Evolutionary conservation across 2,888 invertebrate genomes (phyloP).

Genomic region (Cyclophora albipunctata): DNA sequence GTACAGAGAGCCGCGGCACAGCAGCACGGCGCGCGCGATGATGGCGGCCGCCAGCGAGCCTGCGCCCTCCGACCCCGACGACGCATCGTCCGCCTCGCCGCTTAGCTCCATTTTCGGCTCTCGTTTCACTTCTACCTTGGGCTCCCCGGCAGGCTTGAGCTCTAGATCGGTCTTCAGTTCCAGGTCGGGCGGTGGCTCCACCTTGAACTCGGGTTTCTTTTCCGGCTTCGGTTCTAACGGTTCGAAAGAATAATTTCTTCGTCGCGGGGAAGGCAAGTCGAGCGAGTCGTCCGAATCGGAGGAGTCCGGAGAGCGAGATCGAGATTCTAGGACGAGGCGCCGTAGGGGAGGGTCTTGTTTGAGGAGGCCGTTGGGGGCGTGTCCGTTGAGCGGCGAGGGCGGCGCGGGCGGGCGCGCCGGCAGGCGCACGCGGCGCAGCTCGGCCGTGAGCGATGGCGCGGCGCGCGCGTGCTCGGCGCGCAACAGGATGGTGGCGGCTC

Average conservation of each 20-base stretch:
- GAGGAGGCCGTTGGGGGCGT: conserved; percentile 2
- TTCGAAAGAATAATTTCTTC: neutral
- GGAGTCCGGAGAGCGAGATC: conserved; percentile 10
- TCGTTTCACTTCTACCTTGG: conserved; percentile 8
- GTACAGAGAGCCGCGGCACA: conserved; percentile 68
- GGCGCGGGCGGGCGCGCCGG: conserved; percentile 14
- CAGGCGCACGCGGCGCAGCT: conserved; percentile 28
- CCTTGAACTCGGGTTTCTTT: conserved; percentile 1
- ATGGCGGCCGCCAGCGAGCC: conserved; percentile 55
- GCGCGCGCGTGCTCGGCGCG: conserved; percentile 48
- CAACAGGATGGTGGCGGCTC: conserved; percentile 52
- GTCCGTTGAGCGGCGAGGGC: conserved; percentile 9
- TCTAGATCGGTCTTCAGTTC: conserved; percentile 8
- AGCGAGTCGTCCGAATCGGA: neutral
- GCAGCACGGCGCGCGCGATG: conserved; percentile 62
- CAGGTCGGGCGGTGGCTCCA: conserved; percentile 6
- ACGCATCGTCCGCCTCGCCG: conserved; percentile 8
- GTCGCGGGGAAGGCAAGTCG: too few relatives aligned
- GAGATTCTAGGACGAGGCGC: conserved; percentile 33
- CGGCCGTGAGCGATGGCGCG: conserved; percentile 18
- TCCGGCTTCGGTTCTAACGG: conserved; percentile 5
- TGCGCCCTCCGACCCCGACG: conserved; percentile 18
- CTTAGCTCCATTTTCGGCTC: conserved; percentile 6
- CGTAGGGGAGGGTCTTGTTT: conserved; percentile 19
- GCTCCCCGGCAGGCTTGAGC: conserved; percentile 7